Base-by-base conservation (phyloP, 2,888 invertebrate genomes). In the Drosophila affinis region DNA sequence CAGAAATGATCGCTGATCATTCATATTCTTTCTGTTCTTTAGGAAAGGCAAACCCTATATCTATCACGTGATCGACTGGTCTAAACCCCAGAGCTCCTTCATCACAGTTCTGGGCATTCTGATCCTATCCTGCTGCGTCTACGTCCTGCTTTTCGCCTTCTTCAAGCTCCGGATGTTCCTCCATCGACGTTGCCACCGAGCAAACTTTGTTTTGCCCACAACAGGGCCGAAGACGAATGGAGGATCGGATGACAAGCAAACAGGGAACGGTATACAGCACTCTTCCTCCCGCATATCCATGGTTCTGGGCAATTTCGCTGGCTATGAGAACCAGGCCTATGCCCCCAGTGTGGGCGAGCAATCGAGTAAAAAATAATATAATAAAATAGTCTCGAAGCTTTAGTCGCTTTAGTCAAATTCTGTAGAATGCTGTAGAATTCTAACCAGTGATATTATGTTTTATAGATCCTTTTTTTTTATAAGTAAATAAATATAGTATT, bases 21-120 rank as follows among this genome's bases (percentile, higher is more conserved):
- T 18, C 12, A 18, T 53, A 27, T 46, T 7, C 12, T 12, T 44
- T 51, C 47, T 9, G 27, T 52, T 78, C 90, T 91, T 54, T 72
- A 93, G 94, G 74, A 90, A 92, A 46, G 96, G 95, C 0, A 89
- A 93, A 10, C 93, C 93, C 0, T 95, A 94, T 68, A 96, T 97
- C 72, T 97, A 97, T 89, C 94, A 94, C 39, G 94, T 96, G 0
- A 92, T 97, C 45, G 94, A 97, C 91, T 97, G 97, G 97, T 93
- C 93, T 68, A 93, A 94, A 61, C 95, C 96, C 0, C 92, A 93
- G 32, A 90, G 64, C 21, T 81, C 92, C 0, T 67, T 82, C 0
- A 32, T 84, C 24, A 91, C 91, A 0, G 88, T 91, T 0, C 3
- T 90, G 21, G 92, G 90, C 14, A 88, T 91, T 3, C 52, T 92